Percentiles rank a stretch among this genome's conserved stretches.
Conservation (phyloP, 2,888 invertebrate genomes). For the Eristalis pertinax region DNA sequence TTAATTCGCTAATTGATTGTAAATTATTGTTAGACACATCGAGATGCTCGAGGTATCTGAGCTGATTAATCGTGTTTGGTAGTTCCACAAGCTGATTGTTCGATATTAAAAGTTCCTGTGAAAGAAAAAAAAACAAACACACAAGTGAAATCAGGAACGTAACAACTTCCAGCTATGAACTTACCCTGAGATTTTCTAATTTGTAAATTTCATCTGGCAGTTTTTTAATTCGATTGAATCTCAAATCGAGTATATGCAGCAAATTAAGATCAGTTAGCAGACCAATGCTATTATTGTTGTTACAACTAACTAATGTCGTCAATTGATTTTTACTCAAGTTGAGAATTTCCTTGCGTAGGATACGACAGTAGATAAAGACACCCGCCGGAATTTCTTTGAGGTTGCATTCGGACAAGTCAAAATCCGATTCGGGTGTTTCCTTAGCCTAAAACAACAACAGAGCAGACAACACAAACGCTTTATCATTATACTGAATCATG, state of each 20-base stretch:
- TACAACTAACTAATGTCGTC: slow-evolving; percentile 83
- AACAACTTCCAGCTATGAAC: slow-evolving; percentile 36
- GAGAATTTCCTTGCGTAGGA: slow-evolving; percentile 89
- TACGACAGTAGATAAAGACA: slow-evolving; percentile 90
- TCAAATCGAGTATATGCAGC: slow-evolving; percentile 86
- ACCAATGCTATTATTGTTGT: slow-evolving; percentile 85
- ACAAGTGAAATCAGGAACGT: neutral
- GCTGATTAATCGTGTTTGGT: slow-evolving; percentile 86
- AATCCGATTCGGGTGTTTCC: slow-evolving; percentile 91
- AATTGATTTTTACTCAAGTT: slow-evolving; percentile 87
- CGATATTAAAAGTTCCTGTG: slow-evolving; percentile 88
- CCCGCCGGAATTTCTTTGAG: slow-evolving; percentile 88
- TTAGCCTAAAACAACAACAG: slow-evolving; percentile 78
- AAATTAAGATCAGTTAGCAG: slow-evolving; percentile 86
- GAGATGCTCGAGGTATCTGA: slow-evolving; percentile 85
- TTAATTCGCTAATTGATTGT: slow-evolving; percentile 79
- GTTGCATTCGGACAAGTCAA: slow-evolving; percentile 91
- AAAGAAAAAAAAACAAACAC: slow-evolving; percentile 3
- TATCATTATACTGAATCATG: neutral
- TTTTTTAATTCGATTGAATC: slow-evolving; percentile 85
- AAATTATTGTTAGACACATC: slow-evolving; percentile 88
- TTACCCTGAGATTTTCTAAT: slow-evolving; percentile 86
- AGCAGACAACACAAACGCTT: neutral
- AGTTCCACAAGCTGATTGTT: slow-evolving; percentile 87
- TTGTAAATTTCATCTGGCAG: slow-evolving; percentile 86